Evolutionary conservation across 1,140 invertebrate species (phyloP), one percentile per base, ranked within the genome.

Genomic region (Drosophila ambigua): DNA sequence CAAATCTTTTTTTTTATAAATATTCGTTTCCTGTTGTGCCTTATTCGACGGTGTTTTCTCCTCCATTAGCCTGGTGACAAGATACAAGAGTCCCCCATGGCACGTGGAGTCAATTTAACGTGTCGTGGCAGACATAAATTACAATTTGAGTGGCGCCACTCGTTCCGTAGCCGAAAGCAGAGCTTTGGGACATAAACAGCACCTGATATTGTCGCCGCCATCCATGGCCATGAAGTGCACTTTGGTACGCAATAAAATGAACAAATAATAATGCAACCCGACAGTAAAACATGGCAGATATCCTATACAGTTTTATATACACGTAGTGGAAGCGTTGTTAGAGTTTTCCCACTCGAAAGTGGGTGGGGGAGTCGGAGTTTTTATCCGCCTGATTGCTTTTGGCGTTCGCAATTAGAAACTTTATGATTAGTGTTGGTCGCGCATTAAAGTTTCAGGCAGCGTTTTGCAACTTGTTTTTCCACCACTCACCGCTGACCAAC

Each of bases 71-170:
- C 76, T 54, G 65, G 64, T 83, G 79, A 75, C 79, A 87, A 81
- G 81, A 87, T 85, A 84, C 87, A 52, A 72, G 62, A 62, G 64
- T 59, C 20, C 46, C 39, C 43, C 59, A 57, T 61, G 66, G 61
- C 62, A 85, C 82, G 71, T 85, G 82, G 53, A 88, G 82, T 87
- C 82, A 82, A 85, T 85, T 82, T 78, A 77, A 85, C 65, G 78
- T 85, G 82, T 75, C 76, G 71, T 65, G 68, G 53, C 54, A 62
- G 61, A 87, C 82, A 87, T 87, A 87, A 87, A 87, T 87, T 82
- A 88, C 82, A 79, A 71, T 76, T 88, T 82, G 66, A 79, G 65
- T 82, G 77, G 64, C 69, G 65, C 62, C 68, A 74, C 61, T 64
- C 52, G 58, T 24, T 4, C 13, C 15, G 43, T 35, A 57, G 26